Conservation (phyloP, 2,113 vertebrate species). For the Trichechus manatus region DNA sequence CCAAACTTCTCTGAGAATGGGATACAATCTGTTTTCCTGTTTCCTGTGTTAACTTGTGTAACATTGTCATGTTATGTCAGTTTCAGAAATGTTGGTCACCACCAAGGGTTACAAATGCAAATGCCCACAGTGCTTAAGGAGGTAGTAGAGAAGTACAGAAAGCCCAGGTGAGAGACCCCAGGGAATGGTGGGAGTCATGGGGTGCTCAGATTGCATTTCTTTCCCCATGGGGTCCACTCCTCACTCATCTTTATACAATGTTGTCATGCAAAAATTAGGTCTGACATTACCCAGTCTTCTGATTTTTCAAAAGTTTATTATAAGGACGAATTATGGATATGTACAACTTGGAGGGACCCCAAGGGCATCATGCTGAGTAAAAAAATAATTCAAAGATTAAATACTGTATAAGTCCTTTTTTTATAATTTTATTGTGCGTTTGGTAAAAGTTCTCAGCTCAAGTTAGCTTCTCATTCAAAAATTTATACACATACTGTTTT, state of each 20-base stretch:
- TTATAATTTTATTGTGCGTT: too few relatives aligned
- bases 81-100: not conserved
- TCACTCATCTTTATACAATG: not conserved
- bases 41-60: not conserved
- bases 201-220: too few relatives aligned
- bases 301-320: not conserved
- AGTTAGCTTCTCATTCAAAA: too few relatives aligned
- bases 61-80: not conserved
- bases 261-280: not conserved
- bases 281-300: not conserved
- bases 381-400: not conserved
- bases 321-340: not conserved
- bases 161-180: not conserved
- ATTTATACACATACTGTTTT: too few relatives aligned
- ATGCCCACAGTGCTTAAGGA: not conserved
- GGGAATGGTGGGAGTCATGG: rapidly evolving
- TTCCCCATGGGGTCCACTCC: not conserved
- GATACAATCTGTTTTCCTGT: not conserved
- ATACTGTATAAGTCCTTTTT: not conserved
- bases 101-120: not conserved
- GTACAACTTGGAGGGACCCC: not conserved
- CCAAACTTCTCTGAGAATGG: not conserved
- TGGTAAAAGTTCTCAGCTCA: too few relatives aligned
- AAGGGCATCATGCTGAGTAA: not conserved
- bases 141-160: not conserved